Evolutionary conservation across 1,140 invertebrate species (phyloP).

Genomic region (Cotesia chilonis): DNA sequence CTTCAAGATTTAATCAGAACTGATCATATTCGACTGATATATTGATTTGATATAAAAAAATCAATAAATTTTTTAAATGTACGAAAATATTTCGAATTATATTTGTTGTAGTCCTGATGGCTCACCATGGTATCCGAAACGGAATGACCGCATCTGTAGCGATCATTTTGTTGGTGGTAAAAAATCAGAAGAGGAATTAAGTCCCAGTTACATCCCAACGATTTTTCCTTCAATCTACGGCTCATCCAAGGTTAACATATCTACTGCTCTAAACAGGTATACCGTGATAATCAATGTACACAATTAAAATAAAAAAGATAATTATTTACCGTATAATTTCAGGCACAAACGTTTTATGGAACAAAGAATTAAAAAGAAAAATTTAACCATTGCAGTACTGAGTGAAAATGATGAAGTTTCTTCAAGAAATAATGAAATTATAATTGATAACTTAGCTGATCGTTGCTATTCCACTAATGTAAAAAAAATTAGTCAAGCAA

Average conservation of each 20-base stretch:
- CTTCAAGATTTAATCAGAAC: no score
- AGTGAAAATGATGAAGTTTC: constrained; percentile 1
- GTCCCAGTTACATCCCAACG: no score
- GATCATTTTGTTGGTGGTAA: constrained; percentile 37
- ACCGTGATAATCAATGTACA: no score
- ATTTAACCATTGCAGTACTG: background rate
- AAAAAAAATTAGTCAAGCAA: background rate
- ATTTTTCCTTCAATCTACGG: constrained; percentile 13
- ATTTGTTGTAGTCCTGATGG: constrained; percentile 39
- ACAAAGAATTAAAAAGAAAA: constrained; percentile 16
- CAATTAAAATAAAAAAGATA: no score
- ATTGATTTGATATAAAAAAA: no score
- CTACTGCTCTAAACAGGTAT: no score
- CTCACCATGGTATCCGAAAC: constrained; percentile 30
- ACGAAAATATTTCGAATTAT: background rate
- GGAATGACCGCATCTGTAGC: constrained; percentile 31
- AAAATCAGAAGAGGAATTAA: constrained; percentile 28
- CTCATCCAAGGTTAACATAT: constrained; percentile 26
- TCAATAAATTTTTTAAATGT: no score
- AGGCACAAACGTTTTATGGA: constrained; percentile 25
- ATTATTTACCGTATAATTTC: background rate
- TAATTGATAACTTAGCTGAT: background rate
- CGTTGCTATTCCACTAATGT: background rate
- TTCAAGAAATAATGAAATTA: constrained; percentile 19
- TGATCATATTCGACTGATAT: no score